Evolutionary conservation across 2,113 vertebrate genomes (phyloP).

Genomic region (Poecilia latipinna): DNA sequence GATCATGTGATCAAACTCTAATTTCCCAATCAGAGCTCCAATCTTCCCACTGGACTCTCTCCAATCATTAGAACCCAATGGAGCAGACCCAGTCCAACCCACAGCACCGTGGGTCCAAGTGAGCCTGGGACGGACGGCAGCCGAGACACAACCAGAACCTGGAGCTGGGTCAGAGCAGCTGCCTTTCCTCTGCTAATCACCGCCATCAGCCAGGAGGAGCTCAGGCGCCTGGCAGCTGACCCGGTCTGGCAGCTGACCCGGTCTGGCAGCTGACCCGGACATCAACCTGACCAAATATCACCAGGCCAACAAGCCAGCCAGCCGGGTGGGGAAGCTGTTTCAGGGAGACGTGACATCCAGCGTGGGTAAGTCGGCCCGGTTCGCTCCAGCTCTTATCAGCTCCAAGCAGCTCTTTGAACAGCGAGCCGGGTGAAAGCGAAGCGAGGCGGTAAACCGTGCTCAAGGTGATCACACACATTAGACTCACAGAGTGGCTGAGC

Average conservation of each 20-base stretch:
- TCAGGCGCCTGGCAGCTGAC: slow-evolving; percentile 34
- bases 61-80: background rate
- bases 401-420: slow-evolving; percentile 33
- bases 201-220: slow-evolving; percentile 61
- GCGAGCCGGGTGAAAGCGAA: slow-evolving; percentile 19
- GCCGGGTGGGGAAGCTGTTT: slow-evolving; percentile 34
- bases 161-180: slow-evolving; percentile 54
- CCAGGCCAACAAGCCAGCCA: slow-evolving; percentile 51
- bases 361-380: slow-evolving; percentile 14
- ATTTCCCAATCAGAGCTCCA: background rate
- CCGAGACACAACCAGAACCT: slow-evolving; percentile 25
- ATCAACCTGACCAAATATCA: slow-evolving; percentile 68
- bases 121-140: background rate
- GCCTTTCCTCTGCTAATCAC: slow-evolving; percentile 58
- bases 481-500: background rate
- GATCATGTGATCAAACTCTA: no score
- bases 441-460: slow-evolving; percentile 17
- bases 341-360: slow-evolving; percentile 42
- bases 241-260: no score
- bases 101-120: slow-evolving; percentile 8
- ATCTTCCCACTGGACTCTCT: background rate
- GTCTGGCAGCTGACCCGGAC: slow-evolving; percentile 45
- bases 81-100: background rate
- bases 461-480: slow-evolving; percentile 20
- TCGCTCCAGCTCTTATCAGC: slow-evolving; percentile 20